Evolutionary conservation across 1,140 invertebrate species (phyloP), one percentile per base, ranked within the genome.

Genomic region (silkworm (Bombyx mori)): DNA sequence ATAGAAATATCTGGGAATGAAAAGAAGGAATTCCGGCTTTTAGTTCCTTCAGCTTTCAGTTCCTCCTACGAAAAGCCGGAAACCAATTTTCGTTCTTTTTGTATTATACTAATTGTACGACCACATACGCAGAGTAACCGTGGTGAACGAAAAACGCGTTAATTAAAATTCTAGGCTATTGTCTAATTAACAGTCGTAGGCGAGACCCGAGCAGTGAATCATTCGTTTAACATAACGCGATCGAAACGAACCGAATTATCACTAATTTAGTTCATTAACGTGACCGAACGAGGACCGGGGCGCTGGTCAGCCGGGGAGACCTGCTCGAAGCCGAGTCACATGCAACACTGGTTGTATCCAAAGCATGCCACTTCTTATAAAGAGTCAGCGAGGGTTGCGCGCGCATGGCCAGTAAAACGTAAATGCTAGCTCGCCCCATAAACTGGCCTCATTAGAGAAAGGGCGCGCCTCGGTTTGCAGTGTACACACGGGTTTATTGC

Each of bases 371-470:
- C 69, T 69, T 63, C 71, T 81, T 86, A 79, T 86, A 84, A 79
- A 76, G 66, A 62, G 53, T 45, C 51, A 53, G 54, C 58, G 66
- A 70, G 66, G 73, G 71, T 64, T 86, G 82, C 82, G 82, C 82
- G 81, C 82, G 82, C 82, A 84, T 45, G 66, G 60, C 74, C 73
- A 76, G 79, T 82, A 82, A 77, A 73, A 77, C 61, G 72, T 78
- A 78, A 79, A 82, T 77, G 74, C 73, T 71, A 77, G 67, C 75
- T 64, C 62, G 66, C 79, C 79, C 79, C 72, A 82, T 82, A 86
- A 82, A 83, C 68, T 74, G 72, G 68, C 77, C 82, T 86, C 80
- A 83, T 86, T 86, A 86, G 75, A 59, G 71, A 76, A 80, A 82
- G 79, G 82, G 82, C 77, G 82, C 74, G 76, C 61, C 79, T 60